Conservation (phyloP, 2,113 vertebrate species). For the Oryzias melastigma region DNA sequence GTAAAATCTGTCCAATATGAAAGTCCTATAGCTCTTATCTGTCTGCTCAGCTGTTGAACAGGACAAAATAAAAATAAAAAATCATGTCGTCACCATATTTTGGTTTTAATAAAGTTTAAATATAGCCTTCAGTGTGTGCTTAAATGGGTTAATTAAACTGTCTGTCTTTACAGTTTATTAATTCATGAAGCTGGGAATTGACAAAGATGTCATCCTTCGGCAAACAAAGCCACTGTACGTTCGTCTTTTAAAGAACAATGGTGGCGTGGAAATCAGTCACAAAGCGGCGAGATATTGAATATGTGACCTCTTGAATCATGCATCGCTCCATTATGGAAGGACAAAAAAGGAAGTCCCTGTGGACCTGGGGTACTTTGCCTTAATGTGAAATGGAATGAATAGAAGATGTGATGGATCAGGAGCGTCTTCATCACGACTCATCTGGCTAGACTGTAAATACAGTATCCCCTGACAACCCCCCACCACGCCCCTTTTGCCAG, state of each 20-base stretch:
- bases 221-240: background rate
- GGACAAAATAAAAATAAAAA: no score
- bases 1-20: no score
- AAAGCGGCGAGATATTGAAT: constrained; percentile 21
- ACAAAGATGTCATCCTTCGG: constrained; percentile 13
- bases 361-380: constrained; percentile 47
- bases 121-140: no score
- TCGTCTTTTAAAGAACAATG: constrained; percentile 3
- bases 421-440: constrained; percentile 65
- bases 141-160: background rate
- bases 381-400: constrained; percentile 21
- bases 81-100: no score
- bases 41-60: no score
- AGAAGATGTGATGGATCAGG: constrained; percentile 32
- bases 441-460: constrained; percentile 74
- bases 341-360: constrained; percentile 47
- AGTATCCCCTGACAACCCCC: constrained; percentile 40
- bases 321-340: constrained; percentile 40
- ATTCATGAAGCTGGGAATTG: constrained; percentile 11
- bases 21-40: no score
- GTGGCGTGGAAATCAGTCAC: constrained; percentile 17
- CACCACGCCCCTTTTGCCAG: background rate
- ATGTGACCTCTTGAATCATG: constrained; percentile 57
- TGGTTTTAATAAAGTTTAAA: no score
- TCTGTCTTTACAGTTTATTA: constrained; percentile 11